Evolutionary conservation across 2,888 invertebrate species (phyloP).

Genomic region (Lysandra coridon): DNA sequence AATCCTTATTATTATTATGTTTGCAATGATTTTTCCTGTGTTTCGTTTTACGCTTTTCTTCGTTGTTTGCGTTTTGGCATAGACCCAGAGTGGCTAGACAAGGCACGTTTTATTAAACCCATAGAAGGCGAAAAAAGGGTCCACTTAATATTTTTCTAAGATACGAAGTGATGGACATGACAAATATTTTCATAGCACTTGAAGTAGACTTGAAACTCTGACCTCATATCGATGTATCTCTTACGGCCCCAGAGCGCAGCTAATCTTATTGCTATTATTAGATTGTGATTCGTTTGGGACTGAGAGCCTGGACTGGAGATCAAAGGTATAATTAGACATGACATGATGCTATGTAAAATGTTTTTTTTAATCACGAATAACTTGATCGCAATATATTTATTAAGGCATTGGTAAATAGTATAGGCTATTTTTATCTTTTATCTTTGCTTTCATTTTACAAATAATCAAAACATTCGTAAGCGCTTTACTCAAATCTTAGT

Average conservation of each 20-base stretch:
- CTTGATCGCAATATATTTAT: neutral
- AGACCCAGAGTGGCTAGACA: no score
- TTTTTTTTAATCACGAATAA: neutral
- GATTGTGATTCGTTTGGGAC: constrained; percentile 34
- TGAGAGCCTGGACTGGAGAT: constrained; percentile 13
- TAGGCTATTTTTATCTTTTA: no score
- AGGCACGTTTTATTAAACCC: neutral
- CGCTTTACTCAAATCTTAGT: neutral
- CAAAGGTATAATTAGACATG: neutral
- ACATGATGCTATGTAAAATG: neutral
- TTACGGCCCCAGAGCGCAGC: constrained; percentile 24
- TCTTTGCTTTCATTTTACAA: neutral
- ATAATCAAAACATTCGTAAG: neutral
- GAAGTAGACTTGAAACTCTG: constrained; percentile 23
- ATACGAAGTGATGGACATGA: neutral
- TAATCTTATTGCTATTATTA: constrained; percentile 33
- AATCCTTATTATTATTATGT: neutral
- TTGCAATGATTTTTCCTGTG: neutral
- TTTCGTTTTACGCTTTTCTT: neutral
- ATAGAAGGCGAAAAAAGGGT: neutral
- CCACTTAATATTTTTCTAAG: neutral
- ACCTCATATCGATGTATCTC: constrained; percentile 20
- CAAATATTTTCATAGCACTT: constrained; percentile 1
- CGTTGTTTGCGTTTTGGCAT: neutral
- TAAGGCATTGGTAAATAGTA: no score